Evolutionary conservation across 2,113 vertebrate genomes (phyloP).

Genomic region (Bufo bufo): DNA sequence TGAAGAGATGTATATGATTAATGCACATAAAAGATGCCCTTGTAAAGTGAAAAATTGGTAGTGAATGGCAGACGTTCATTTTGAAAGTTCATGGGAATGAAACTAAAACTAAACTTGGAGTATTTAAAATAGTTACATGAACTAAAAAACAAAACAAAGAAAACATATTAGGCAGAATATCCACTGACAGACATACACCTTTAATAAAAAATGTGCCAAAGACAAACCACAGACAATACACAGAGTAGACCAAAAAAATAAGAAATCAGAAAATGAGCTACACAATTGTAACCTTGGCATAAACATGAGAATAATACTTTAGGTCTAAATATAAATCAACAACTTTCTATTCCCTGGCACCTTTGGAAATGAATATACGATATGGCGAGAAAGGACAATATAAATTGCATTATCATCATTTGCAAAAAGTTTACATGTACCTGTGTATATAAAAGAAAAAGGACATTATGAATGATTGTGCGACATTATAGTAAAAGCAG

Average conservation of each 20-base stretch:
- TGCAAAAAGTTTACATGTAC: conserved; percentile 33
- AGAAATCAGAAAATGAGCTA: neutral
- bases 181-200: neutral
- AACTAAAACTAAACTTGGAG: neutral
- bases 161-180: neutral
- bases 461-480: conserved; percentile 1
- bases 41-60: neutral
- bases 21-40: too few relatives aligned
- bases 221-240: conserved; percentile 40
- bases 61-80: neutral
- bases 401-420: conserved; percentile 3
- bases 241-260: neutral
- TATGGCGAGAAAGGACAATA: neutral
- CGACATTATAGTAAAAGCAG: neutral
- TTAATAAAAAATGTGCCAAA: conserved; percentile 55
- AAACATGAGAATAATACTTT: conserved; percentile 6
- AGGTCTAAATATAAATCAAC: neutral
- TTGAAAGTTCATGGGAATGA: neutral
- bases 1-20: too few relatives aligned
- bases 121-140: neutral
- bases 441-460: conserved; percentile 21
- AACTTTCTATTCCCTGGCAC: neutral
- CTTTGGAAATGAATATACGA: neutral
- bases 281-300: neutral
- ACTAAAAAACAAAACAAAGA: neutral